phyloP scores from a whole-genome alignment of 2,888 invertebrate species.

The Cryptophagus acutangulus region DNA sequence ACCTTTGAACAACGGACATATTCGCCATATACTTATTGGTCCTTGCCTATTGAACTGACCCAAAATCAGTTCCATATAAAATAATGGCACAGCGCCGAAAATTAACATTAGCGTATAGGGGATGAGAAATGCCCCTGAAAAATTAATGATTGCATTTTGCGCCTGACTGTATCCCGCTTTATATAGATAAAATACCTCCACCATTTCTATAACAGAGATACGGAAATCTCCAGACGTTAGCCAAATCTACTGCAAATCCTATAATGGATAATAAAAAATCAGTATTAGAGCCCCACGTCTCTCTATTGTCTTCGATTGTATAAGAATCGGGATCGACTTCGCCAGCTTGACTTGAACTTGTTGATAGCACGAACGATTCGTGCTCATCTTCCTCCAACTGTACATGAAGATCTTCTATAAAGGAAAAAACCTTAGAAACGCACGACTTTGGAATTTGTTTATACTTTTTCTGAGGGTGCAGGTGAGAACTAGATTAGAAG shows the following conservation, averaged over 20 bases:
- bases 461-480: constrained; percentile 58
- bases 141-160: background rate
- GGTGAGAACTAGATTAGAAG: constrained; percentile 51
- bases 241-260: constrained; percentile 79
- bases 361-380: constrained; percentile 45
- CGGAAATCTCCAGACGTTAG: constrained; percentile 82
- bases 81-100: constrained; percentile 70
- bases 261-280: constrained; percentile 80
- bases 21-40: constrained; percentile 75
- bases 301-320: constrained; percentile 55
- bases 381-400: constrained; percentile 48
- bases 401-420: constrained; percentile 47
- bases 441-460: constrained; percentile 4
- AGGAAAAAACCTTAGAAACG: too few species aligned
- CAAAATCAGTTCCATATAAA: constrained; percentile 74
- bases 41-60: constrained; percentile 75
- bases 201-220: constrained; percentile 75
- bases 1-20: constrained; percentile 78
- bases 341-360: constrained; percentile 44
- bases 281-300: constrained; percentile 76
- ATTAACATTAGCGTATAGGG: constrained; percentile 72
- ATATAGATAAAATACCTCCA: constrained; percentile 59
- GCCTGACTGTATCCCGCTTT: background rate
- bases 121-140: constrained; percentile 67
- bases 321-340: constrained; percentile 45